Conservation (phyloP, 1,140 invertebrate species). For the Dendrolimus punctatus region DNA sequence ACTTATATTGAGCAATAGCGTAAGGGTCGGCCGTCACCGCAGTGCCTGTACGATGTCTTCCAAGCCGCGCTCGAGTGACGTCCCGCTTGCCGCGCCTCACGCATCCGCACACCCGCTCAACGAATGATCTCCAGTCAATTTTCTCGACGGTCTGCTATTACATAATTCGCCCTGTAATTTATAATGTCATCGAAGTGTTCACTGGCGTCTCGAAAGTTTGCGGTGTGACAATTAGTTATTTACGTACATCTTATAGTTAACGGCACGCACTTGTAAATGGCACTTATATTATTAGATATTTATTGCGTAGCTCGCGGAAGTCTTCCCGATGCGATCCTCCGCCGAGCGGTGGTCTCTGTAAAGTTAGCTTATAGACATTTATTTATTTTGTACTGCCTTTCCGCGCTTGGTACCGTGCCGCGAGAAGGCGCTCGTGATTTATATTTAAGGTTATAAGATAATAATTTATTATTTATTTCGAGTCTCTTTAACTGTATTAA, state of each 20-base stretch:
- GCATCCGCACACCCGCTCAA: constrained; percentile 61
- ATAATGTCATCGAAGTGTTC: constrained; percentile 53
- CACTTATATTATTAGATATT: constrained; percentile 67
- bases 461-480: constrained; percentile 73
- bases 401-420: constrained; percentile 67
- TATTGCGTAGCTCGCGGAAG: constrained; percentile 67
- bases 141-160: constrained; percentile 50
- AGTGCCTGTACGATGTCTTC: constrained; percentile 65
- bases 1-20: constrained; percentile 49
- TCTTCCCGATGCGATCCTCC: constrained; percentile 66
- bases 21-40: constrained; percentile 61
- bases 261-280: constrained; percentile 69
- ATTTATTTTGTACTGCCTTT: constrained; percentile 68
- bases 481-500: constrained; percentile 66
- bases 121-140: constrained; percentile 62
- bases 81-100: constrained; percentile 50
- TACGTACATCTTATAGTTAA: constrained; percentile 56
- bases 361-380: constrained; percentile 70
- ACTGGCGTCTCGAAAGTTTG: constrained; percentile 69
- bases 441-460: constrained; percentile 71
- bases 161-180: constrained; percentile 56
- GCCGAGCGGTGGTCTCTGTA: constrained; percentile 69
- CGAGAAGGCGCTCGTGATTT: constrained; percentile 70
- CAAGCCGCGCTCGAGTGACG: constrained; percentile 51
- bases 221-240: constrained; percentile 60